Conservation (phyloP, 2,797 vertebrate species). For the Denticeps clupeoides region DNA sequence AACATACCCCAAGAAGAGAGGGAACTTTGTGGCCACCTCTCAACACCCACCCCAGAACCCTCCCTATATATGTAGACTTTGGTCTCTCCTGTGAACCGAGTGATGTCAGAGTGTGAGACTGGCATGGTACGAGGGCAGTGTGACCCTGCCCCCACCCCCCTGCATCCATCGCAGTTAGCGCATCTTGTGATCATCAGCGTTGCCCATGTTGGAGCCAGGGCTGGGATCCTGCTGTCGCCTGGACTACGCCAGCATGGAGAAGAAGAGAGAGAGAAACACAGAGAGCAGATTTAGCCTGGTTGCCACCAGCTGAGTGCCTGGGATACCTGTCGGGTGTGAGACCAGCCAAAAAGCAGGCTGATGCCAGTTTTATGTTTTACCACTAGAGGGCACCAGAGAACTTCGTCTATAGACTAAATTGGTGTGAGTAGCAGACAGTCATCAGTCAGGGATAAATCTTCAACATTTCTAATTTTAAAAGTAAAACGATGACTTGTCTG, state of each 20-base stretch:
- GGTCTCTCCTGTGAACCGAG: conserved; percentile 58
- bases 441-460: conserved; percentile 43
- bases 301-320: too few relatives aligned
- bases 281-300: conserved; percentile 32
- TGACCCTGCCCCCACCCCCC: conserved; percentile 16
- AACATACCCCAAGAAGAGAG: conserved; percentile 14
- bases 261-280: conserved; percentile 18
- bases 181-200: conserved; percentile 86
- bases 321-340: too few relatives aligned
- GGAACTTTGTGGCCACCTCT: conserved; percentile 43
- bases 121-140: conserved; percentile 28
- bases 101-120: conserved; percentile 35
- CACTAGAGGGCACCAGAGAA: conserved; percentile 27
- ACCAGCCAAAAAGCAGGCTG: not conserved
- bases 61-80: conserved; percentile 77
- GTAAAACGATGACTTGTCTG: conserved; percentile 47
- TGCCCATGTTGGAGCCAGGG: conserved; percentile 85
- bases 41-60: conserved; percentile 16
- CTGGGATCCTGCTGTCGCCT: conserved; percentile 96
- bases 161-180: conserved; percentile 58
- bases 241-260: conserved; percentile 65
- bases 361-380: not conserved
- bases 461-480: conserved; percentile 54
- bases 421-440: conserved; percentile 30
- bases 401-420: conserved; percentile 17